Conservation (phyloP, 2,113 vertebrate genomes). For the Anser brachyrhynchus region DNA sequence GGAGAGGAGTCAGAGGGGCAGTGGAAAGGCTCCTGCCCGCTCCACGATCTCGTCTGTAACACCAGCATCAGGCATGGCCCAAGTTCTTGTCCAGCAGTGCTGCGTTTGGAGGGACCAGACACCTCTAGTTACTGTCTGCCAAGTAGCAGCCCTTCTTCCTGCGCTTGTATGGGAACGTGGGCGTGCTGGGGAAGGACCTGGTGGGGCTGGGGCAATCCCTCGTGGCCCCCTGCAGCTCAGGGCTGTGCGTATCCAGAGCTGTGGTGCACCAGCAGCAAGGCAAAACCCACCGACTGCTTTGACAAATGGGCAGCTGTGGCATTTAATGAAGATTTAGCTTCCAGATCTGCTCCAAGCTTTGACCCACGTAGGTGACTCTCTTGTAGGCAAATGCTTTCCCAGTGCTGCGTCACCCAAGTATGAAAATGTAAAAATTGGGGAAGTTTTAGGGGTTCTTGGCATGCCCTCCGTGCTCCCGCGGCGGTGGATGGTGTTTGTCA, state of each 20-base stretch:
- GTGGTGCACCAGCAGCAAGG: neutral
- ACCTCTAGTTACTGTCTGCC: neutral
- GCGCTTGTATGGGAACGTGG: fast-evolving
- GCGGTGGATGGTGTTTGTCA: neutral
- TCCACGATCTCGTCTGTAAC: neutral
- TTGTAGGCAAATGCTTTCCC: neutral
- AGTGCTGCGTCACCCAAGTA: neutral
- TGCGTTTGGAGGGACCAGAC: fast-evolving
- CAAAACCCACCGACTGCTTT: neutral
- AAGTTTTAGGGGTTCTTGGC: fast-evolving
- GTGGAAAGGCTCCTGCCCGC: neutral
- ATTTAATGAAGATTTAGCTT: neutral
- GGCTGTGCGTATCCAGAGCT: fast-evolving
- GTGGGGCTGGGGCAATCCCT: neutral
- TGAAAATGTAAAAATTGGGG: neutral
- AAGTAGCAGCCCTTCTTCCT: fast-evolving
- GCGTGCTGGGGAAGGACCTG: neutral
- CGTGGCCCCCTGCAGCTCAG: fast-evolving
- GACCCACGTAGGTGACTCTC: fast-evolving
- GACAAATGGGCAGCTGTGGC: neutral
- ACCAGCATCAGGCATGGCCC: neutral
- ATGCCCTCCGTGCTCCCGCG: neutral
- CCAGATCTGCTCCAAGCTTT: neutral
- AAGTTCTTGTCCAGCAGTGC: fast-evolving
- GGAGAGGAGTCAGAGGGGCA: neutral